Conservation (phyloP, 2,797 vertebrate genomes). For the Acipenser ruthenus region DNA sequence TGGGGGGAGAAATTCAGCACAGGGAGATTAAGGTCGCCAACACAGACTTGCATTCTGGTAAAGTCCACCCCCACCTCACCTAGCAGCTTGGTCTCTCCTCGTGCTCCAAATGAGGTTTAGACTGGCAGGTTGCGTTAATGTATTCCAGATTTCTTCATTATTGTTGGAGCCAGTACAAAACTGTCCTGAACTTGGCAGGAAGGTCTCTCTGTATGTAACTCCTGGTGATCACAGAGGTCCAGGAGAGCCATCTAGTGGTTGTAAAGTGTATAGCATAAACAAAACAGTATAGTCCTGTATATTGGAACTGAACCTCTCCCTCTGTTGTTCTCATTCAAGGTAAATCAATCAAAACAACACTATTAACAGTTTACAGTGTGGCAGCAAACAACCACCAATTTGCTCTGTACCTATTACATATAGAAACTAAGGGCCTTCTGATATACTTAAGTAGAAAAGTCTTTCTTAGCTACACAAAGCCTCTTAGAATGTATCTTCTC, state of each 20-base stretch:
- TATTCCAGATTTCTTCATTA: conserved; percentile 19
- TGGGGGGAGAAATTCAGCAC: not conserved
- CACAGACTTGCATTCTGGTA: conserved; percentile 3
- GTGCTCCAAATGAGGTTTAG: not conserved
- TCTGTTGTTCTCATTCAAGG: conserved; percentile 10
- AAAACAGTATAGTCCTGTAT: conserved; percentile 17
- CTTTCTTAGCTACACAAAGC: too few species aligned
- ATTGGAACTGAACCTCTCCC: conserved; percentile 19
- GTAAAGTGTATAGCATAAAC: not conserved
- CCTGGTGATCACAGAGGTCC: conserved; percentile 2
- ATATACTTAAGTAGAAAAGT: too few species aligned
- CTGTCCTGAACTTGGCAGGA: not conserved
- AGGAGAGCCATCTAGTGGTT: conserved; percentile 12
- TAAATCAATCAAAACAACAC: too few species aligned
- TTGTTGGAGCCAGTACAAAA: not conserved
- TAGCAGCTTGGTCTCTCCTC: not conserved
- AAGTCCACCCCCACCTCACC: not conserved
- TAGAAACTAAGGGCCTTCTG: too few species aligned
- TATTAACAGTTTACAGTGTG: too few species aligned
- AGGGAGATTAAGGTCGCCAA: not conserved
- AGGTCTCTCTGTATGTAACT: not conserved
- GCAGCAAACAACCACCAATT: too few species aligned
- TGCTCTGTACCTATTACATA: too few species aligned
- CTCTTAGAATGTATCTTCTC: too few species aligned
- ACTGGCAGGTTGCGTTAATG: conserved; percentile 18